These are phyloP conservation scores for Aspidiotus destructor DNA, from an alignment of 2,888 invertebrate genomes.

Conservation along the genomic window DNA sequence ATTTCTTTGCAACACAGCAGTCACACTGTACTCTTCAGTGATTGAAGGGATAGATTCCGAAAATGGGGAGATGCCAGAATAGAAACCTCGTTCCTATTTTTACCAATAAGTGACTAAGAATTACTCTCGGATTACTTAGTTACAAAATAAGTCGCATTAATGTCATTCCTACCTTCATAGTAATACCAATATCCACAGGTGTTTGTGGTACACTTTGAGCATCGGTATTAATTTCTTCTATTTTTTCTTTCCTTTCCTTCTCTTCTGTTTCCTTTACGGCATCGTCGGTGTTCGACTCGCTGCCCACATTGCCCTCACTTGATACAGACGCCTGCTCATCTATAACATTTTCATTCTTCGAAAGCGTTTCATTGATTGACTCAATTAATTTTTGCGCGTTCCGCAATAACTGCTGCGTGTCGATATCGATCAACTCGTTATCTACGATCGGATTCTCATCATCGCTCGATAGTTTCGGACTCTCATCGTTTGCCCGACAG, in stretches of 20 bases:
- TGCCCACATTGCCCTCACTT: too few species aligned
- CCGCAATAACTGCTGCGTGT: conserved; percentile 42
- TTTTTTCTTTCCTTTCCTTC: too few species aligned
- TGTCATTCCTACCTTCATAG: too few species aligned
- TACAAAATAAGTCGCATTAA: too few species aligned
- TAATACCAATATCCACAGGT: too few species aligned
- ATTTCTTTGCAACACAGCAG: conserved; percentile 20
- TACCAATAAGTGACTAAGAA: too few species aligned
- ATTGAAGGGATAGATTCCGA: conserved; percentile 27
- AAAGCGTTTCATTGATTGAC: conserved; percentile 44
- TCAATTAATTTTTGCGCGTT: conserved; percentile 44
- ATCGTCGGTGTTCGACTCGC: too few species aligned
- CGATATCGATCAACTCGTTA: conserved; percentile 10
- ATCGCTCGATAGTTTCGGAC: conserved; percentile 6
- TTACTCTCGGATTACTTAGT: too few species aligned
- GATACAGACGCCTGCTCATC: neutral
- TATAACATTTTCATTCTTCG: conserved; percentile 41
- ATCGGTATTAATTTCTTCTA: too few species aligned
- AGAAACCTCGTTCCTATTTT: neutral
- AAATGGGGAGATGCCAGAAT: conserved; percentile 7
- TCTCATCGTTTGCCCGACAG: conserved; percentile 8
- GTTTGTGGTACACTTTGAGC: too few species aligned
- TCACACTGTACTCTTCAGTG: conserved; percentile 29
- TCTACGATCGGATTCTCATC: conserved; percentile 7
- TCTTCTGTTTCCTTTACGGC: too few species aligned